These are phyloP conservation scores for Eudyptes chrysolophus DNA, from an alignment of 2,113 vertebrate genomes.

Conservation along the genomic window DNA sequence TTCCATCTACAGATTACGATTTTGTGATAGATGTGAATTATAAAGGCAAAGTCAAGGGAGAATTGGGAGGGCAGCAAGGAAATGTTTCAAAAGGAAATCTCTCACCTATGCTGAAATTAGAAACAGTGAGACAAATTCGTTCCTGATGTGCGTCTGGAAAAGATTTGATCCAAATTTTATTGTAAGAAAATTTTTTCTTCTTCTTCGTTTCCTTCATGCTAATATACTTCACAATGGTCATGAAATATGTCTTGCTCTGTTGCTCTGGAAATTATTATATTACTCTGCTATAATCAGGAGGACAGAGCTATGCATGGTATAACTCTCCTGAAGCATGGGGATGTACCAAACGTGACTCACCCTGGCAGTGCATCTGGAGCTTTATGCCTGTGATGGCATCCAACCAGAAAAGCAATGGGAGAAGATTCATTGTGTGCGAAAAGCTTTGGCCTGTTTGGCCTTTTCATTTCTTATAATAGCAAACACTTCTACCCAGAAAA, in stretches of 20 bases:
- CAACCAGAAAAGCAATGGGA: conserved; percentile 15
- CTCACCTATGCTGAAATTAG: conserved; percentile 44
- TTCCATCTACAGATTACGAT: background rate
- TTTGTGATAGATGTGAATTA: conserved; percentile 5
- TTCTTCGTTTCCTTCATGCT: background rate
- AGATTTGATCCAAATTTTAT: conserved; percentile 41
- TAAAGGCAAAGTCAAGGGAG: background rate
- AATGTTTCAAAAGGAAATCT: conserved; percentile 30
- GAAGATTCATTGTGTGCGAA: conserved; percentile 40
- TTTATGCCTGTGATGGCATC: conserved; percentile 22
- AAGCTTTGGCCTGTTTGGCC: conserved; percentile 15
- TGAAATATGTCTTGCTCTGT: conserved; percentile 10
- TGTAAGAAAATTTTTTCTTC: background rate
- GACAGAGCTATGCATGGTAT: background rate
- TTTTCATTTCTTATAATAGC: conserved; percentile 45
- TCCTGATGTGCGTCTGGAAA: conserved; percentile 61
- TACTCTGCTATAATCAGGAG: background rate
- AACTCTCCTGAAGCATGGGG: background rate
- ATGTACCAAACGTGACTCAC: conserved; percentile 18
- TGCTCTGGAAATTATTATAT: conserved; percentile 48
- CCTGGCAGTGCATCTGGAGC: background rate
- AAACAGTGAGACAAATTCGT: conserved; percentile 29
- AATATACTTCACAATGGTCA: background rate
- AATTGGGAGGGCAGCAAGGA: conserved; percentile 2
- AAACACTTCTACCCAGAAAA: conserved; percentile 33